Conservation (phyloP, 2,113 vertebrate species). For the Dasyprocta punctata region DNA sequence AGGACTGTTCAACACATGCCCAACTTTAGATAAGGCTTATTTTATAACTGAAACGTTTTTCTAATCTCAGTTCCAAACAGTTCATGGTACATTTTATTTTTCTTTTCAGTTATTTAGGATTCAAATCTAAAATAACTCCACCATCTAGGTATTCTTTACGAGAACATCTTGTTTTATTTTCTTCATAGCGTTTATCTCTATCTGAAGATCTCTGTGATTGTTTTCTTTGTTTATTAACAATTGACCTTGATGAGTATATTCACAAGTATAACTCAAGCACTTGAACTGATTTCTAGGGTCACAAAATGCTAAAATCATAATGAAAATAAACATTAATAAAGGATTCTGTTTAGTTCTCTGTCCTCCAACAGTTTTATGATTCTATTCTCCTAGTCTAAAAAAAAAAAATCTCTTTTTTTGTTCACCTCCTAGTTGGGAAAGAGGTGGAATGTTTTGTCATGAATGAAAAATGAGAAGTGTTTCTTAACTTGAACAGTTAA, state of each 20-base stretch:
- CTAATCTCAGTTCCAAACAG: neutral
- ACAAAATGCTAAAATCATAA: neutral
- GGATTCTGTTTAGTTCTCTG: neutral
- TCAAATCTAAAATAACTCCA: neutral
- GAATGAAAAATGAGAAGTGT: neutral
- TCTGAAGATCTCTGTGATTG: neutral
- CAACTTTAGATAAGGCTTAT: neutral
- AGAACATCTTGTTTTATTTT: neutral
- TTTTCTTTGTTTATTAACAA: neutral
- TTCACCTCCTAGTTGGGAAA: neutral
- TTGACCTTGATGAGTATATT: neutral
- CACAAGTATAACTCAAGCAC: neutral
- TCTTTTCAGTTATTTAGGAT: neutral
- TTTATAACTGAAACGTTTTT: neutral
- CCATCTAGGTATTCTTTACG: neutral
- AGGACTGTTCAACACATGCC: neutral
- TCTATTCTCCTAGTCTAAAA: neutral
- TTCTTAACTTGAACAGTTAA: neutral
- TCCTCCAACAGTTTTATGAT: neutral
- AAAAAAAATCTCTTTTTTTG: neutral
- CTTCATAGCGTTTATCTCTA: neutral
- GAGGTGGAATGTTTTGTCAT: neutral
- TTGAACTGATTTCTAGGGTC: neutral
- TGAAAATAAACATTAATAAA: neutral
- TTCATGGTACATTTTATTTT: neutral